phyloP scores from a whole-genome alignment of 2,113 vertebrate genomes.

The Burhinus bistriatus region DNA sequence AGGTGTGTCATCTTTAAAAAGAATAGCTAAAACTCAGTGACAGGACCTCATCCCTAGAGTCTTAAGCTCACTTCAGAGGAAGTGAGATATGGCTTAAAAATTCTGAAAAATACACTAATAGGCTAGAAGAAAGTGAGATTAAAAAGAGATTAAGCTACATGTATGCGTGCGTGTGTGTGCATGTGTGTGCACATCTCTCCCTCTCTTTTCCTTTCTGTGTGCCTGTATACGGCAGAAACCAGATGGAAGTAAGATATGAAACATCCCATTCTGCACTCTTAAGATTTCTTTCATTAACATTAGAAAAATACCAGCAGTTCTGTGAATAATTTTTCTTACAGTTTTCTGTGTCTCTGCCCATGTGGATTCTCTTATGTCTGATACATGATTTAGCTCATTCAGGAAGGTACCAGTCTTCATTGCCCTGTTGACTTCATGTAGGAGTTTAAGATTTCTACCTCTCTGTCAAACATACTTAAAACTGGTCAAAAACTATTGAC shows the following conservation, averaged over 20 bases:
- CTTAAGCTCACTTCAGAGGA: not conserved
- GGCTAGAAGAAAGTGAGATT: not conserved
- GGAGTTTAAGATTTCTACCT: no score
- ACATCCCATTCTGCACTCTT: not conserved
- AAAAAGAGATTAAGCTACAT: not conserved
- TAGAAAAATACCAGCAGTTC: not conserved
- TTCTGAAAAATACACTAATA: not conserved
- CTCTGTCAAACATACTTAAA: no score
- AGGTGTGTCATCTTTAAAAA: not conserved
- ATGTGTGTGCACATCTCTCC: not conserved
- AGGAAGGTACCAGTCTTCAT: no score
- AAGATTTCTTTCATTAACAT: not conserved
- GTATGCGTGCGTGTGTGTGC: not conserved
- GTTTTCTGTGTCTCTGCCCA: not conserved
- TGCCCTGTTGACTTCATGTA: no score
- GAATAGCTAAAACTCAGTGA: not conserved
- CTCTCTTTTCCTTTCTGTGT: not conserved
- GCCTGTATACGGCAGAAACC: not conserved
- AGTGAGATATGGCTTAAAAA: not conserved
- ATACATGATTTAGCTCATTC: no score
- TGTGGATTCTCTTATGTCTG: not conserved
- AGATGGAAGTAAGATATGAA: not conserved
- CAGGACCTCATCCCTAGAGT: not conserved
- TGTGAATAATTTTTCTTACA: not conserved
- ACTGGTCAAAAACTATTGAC: no score